Percentiles rank a stretch among this genome's conserved stretches.
Conservation (phyloP, 2,797 vertebrate species). For the Gastrophryne carolinensis region DNA sequence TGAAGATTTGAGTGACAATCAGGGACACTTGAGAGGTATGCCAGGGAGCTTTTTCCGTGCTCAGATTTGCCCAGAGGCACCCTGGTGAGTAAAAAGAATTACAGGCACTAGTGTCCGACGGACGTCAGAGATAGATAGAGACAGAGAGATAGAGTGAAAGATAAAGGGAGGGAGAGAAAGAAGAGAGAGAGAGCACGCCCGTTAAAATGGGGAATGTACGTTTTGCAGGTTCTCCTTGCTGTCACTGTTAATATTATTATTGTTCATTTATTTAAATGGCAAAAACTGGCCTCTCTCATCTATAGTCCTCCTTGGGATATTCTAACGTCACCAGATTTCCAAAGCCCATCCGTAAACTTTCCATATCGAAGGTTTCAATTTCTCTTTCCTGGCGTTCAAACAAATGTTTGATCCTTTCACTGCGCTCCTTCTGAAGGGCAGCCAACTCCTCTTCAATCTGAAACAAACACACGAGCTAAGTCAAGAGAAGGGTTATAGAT, state of each 20-base stretch:
- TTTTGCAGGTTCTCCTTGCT: slow-evolving; percentile 67
- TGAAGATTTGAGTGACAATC: slow-evolving; percentile 53
- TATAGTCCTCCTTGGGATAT: slow-evolving; percentile 97
- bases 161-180: slow-evolving; percentile 63
- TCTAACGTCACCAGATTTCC: slow-evolving; percentile 90
- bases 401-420: slow-evolving; percentile 92
- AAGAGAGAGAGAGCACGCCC: slow-evolving; percentile 63
- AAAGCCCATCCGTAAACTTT: slow-evolving; percentile 94
- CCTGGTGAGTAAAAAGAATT: slow-evolving; percentile 76
- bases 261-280: slow-evolving; percentile 57
- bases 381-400: slow-evolving; percentile 95
- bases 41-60: slow-evolving; percentile 81
- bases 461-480: slow-evolving; percentile 31
- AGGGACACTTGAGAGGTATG: slow-evolving; percentile 63
- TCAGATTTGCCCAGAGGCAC: slow-evolving; percentile 76
- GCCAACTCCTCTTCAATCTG: slow-evolving; percentile 98
- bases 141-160: slow-evolving; percentile 70
- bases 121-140: slow-evolving; percentile 81
- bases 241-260: slow-evolving; percentile 62
- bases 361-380: slow-evolving; percentile 92
- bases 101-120: slow-evolving; percentile 81
- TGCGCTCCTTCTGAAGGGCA: slow-evolving; percentile 96
- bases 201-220: slow-evolving; percentile 75
- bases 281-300: slow-evolving; percentile 79
- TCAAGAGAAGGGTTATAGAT: background rate